Evolutionary conservation across 2,797 vertebrate species (phyloP), one percentile per base, ranked within the genome.

Genomic region (Chrysocyon brachyurus): DNA sequence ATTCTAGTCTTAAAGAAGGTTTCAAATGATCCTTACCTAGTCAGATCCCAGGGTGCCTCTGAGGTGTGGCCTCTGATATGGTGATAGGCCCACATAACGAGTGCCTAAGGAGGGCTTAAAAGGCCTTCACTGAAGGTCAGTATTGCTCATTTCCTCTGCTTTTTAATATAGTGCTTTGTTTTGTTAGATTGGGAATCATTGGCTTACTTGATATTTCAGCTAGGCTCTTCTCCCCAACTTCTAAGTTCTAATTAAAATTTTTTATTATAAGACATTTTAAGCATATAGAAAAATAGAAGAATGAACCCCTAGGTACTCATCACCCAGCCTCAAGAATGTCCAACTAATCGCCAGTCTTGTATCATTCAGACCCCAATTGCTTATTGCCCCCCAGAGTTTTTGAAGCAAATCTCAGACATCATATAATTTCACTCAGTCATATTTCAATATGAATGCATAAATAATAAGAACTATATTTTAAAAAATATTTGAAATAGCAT

Each of bases 361-460:
- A 63, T 73, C 40, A 63, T 57, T 90, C 40, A 24, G 63, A 49
- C 9, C 4, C 75, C 75, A 90, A 16, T 16, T 8, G 90, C 54
- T 63, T 78, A 40, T 28, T 86, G 36, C 22, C 70, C 59, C 73
- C 49, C 36, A 61, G 5, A 63, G 81, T 78, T 84, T 94, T 61
- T 84, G 66, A 88, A 92, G 78, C 75, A 90, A 90, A 90, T 87
- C 64, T 87, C 40, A 90, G 78, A 77, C 52, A 92, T 61, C n/a
- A 31, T 36, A 24, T 77, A 85, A 93, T 81, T 81, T 52, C 16
- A 46, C 36, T 33, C 75, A 63, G 81, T 63, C 75, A 36, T 89
- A 94, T 63, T 87, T 85, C 40, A 79, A 16, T 36, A 57, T 46
- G 33, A 87, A 68, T 96, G n/a, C 78, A 93, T 92, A 70, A 96